Percentiles rank a stretch among this genome's conserved stretches.
These are phyloP conservation scores for Morbakka virulenta DNA, from an alignment of 30 jellyfish, hydroid and myxozoan species.

Conservation along the genomic window DNA sequence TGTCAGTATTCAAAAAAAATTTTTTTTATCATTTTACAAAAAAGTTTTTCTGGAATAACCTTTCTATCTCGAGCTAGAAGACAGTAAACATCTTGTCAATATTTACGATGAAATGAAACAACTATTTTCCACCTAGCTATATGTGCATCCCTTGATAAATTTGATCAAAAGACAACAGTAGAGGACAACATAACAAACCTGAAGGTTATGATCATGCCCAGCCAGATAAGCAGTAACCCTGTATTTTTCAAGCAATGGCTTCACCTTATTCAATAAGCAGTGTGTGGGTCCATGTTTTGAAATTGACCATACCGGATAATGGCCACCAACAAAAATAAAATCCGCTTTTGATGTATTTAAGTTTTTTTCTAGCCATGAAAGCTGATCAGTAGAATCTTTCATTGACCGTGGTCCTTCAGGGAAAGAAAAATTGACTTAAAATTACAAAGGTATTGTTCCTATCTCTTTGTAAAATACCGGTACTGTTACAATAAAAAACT, in stretches of 20 bases:
- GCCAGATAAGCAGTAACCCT: conserved; percentile 75
- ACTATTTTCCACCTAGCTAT: too few species aligned
- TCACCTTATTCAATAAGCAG: conserved; percentile 62
- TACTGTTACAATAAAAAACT: too few species aligned
- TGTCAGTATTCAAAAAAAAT: too few species aligned
- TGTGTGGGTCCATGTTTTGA: conserved; percentile 93
- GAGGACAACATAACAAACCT: conserved; percentile 44
- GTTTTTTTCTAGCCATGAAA: conserved; percentile 72
- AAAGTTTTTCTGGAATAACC: too few species aligned
- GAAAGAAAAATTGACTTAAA: not conserved
- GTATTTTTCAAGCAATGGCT: conserved; percentile 83
- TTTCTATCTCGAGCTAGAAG: too few species aligned
- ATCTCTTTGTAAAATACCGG: not conserved
- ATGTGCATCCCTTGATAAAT: too few species aligned
- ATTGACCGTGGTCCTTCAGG: conserved; percentile 64
- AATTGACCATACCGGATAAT: conserved; percentile 88
- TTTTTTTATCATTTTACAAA: too few species aligned
- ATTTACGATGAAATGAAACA: too few species aligned
- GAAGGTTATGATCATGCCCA: conserved; percentile 95
- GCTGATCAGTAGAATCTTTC: conserved; percentile 44
- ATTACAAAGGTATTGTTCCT: not conserved
- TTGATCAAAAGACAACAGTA: too few species aligned
- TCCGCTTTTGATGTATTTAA: conserved; percentile 69
- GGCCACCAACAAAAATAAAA: conserved; percentile 91
- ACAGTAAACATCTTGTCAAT: too few species aligned